phyloP scores from a whole-genome alignment of 2,113 vertebrate species.

The Pelvicachromis taeniatus region DNA sequence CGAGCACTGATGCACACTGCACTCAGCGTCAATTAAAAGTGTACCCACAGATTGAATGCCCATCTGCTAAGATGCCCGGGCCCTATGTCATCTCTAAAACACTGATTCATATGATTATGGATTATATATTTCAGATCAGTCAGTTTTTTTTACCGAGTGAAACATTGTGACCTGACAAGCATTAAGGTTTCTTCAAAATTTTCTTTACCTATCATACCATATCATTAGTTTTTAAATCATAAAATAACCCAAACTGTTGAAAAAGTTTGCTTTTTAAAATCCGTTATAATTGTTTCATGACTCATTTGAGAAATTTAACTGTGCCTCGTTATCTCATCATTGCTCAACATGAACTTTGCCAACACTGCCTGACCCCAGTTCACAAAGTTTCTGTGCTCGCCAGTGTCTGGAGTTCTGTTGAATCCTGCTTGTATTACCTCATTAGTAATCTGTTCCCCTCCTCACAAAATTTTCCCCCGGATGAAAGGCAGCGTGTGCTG shows the following conservation, averaged over 20 bases:
- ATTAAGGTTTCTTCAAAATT: neutral
- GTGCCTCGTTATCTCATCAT: constrained; percentile 3
- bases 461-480: constrained; percentile 1
- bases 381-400: neutral
- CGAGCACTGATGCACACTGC: neutral
- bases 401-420: neutral
- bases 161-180: neutral
- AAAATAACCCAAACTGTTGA: neutral
- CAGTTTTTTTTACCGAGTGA: neutral
- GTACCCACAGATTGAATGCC: neutral
- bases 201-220: neutral
- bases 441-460: constrained; percentile 45
- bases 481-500: constrained; percentile 17
- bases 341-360: neutral
- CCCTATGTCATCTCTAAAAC: neutral
- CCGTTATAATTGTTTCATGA: constrained; percentile 1
- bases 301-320: constrained; percentile 1
- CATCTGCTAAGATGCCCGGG: neutral
- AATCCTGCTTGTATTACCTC: constrained; percentile 5
- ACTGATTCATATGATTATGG: neutral
- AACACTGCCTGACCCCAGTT: neutral
- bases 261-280: neutral
- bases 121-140: neutral
- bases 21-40: constrained; percentile 19
- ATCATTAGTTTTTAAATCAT: neutral